Base-by-base conservation (phyloP, 2,113 vertebrate genomes). In the Atrichornis clamosus region DNA sequence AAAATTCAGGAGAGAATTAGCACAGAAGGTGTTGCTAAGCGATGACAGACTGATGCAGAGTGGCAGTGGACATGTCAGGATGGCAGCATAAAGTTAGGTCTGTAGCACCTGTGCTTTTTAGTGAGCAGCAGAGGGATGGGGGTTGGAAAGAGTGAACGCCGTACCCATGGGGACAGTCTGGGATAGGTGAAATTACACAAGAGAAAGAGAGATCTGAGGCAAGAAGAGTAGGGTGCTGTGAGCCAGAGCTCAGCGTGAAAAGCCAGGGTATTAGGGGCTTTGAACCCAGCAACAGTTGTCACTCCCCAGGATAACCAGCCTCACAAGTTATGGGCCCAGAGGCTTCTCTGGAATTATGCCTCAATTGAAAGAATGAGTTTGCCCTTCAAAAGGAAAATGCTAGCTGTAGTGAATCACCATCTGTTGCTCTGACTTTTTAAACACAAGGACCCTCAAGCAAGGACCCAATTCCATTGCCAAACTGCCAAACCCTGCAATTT, bases 1-100 rank as follows among this genome's bases (percentile, higher is more conserved):
- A 82, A 62, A 52, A 13, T 60, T 68, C 44, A 32, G 55, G 24
- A 50, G 58, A 18, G 16, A 28, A 42, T 60, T 55, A 44, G 14
- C 41, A 13, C 33, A 52, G 55, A 19, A 69, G 41, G 7, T 74
- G 64, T 30, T 77, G 26, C 27, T n/a, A 28, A 27, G 27, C 9
- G 15, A 0, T 58, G 64, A 4, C 16, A 77, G 39, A 23, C 6
- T 1, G 1, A 12, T 58, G 37, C 9, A 3, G 27, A 68, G 27
- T 39, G 58, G 18, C 41, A 35, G 5, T 1, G 11, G 44, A 15
- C 33, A 41, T 0, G 0, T 33, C 18, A 37, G 68, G 56, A 37
- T 41, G 75, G 24, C 17, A 19, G 16, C 0, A 0, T 75, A 47
- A 37, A 62, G 32, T 19, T 47, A 22, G 21, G 33, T 20, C 26